phyloP scores from a whole-genome alignment of 2,113 vertebrate species.

The Ochotona curzoniae region DNA sequence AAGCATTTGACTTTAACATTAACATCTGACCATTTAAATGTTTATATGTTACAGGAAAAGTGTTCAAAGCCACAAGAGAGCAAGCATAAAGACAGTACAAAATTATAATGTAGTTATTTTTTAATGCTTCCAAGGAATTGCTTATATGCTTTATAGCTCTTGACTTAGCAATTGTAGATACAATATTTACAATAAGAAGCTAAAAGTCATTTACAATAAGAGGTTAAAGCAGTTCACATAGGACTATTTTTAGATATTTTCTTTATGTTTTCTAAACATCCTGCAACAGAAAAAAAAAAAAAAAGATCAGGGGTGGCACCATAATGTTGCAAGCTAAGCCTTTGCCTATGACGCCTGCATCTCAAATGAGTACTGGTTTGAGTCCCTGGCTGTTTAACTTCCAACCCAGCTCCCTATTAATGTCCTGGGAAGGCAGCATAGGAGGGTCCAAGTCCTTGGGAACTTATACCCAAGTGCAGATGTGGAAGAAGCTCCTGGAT shows the following conservation, averaged over 20 bases:
- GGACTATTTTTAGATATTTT: background rate
- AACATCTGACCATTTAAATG: background rate
- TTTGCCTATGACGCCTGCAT: too few species aligned
- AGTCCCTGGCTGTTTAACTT: too few species aligned
- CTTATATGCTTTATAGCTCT: background rate
- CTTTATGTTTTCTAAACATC: constrained; percentile 12
- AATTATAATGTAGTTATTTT: background rate
- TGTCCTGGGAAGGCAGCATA: too few species aligned
- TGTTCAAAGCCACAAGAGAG: background rate
- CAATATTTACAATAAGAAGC: background rate
- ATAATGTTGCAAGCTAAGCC: too few species aligned
- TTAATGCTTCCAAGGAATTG: background rate
- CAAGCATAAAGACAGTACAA: background rate
- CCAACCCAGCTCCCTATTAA: too few species aligned
- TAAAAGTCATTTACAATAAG: background rate
- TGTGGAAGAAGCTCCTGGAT: too few species aligned
- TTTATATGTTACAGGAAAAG: background rate
- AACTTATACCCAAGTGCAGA: too few species aligned
- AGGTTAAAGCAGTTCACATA: background rate
- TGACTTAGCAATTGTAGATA: background rate
- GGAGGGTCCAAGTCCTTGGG: too few species aligned
- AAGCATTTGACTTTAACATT: background rate
- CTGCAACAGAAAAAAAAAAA: background rate
- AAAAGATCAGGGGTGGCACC: too few species aligned
- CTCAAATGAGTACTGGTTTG: too few species aligned